phyloP scores from a whole-genome alignment of 2,113 vertebrate genomes.

The Trochalopteron elliotii region DNA sequence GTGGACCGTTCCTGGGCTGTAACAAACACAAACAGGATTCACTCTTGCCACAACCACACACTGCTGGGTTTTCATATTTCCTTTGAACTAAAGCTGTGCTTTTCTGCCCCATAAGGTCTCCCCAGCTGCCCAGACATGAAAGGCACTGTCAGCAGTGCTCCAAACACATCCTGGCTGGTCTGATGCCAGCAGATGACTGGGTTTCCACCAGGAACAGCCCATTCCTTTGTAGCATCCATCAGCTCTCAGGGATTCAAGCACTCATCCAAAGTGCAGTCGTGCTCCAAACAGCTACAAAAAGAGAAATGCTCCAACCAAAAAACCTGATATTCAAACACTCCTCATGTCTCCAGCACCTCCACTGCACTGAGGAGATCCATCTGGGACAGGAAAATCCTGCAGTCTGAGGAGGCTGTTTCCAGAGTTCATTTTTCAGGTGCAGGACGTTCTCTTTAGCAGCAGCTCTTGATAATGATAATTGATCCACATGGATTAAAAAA shows the following conservation, averaged over 20 bases:
- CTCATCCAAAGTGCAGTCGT: not conserved
- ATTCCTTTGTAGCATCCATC: not conserved
- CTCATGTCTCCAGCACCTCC: not conserved
- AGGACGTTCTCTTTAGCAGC: not conserved
- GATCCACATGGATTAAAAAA: constrained; percentile 7
- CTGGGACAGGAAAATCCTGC: not conserved
- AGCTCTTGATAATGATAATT: not conserved
- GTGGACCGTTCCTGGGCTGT: not conserved
- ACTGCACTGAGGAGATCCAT: not conserved
- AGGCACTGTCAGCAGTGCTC: not conserved
- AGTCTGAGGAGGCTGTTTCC: not conserved
- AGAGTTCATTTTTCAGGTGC: not conserved
- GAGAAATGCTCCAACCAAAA: not conserved
- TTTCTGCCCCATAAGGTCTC: not conserved
- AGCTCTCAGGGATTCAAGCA: not conserved
- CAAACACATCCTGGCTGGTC: not conserved
- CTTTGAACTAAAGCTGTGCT: not conserved
- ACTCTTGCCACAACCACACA: not conserved
- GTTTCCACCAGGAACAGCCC: not conserved
- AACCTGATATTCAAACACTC: not conserved
- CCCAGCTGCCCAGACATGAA: not conserved
- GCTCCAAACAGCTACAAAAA: not conserved
- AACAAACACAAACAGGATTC: not conserved
- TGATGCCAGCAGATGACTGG: not conserved
- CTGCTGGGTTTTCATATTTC: not conserved